Conservation (phyloP, 2,113 vertebrate genomes). For the Egretta garzetta region DNA sequence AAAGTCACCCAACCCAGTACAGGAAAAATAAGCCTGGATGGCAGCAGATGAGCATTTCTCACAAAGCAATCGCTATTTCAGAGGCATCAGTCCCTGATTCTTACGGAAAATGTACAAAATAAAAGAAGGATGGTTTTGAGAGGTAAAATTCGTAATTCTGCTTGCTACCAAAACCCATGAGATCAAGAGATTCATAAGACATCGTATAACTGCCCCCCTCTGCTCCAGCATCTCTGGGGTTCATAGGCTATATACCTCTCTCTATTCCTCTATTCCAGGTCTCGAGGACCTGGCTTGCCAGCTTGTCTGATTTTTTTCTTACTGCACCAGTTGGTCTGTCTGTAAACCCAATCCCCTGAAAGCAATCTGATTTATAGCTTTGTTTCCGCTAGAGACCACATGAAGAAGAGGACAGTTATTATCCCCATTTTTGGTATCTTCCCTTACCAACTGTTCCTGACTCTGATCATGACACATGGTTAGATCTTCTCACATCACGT, state of each 20-base stretch:
- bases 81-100: background rate
- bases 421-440: accelerated
- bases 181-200: background rate
- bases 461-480: background rate
- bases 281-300: background rate
- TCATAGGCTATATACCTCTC: background rate
- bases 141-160: background rate
- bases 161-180: background rate
- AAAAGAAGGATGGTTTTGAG: background rate
- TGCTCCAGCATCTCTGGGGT: background rate
- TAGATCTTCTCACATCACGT: background rate
- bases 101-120: accelerated
- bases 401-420: background rate
- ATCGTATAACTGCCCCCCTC: accelerated
- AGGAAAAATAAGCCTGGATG: background rate
- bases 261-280: background rate
- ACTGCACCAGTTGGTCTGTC: background rate
- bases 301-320: background rate
- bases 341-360: background rate
- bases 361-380: background rate
- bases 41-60: background rate
- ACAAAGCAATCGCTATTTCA: background rate
- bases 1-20: background rate
- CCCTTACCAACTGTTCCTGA: background rate
- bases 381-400: background rate